A percentile compares a stretch with the other conserved stretches of the same genome.
phyloP scores from a whole-genome alignment of 2,113 vertebrate species.

The Brachionichthys hirsutus region DNA sequence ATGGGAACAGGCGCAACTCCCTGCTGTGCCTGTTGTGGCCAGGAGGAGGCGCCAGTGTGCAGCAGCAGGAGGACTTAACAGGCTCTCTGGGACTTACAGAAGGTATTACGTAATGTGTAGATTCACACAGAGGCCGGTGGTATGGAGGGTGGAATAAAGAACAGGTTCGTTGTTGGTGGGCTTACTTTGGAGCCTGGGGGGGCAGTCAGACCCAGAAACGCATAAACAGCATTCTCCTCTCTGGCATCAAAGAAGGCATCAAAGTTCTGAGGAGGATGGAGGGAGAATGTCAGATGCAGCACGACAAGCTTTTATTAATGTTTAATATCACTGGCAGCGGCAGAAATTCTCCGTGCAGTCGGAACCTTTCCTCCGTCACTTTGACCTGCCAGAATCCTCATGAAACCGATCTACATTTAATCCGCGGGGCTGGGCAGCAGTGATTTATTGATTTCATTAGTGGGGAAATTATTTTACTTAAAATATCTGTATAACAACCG shows the following conservation, averaged over 20 bases:
- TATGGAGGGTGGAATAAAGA: slow-evolving; percentile 3
- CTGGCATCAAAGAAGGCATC: slow-evolving; percentile 94
- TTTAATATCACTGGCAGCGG: too few relatives aligned
- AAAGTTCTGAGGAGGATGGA: slow-evolving; percentile 82
- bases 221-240: slow-evolving; percentile 94
- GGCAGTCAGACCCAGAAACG: slow-evolving; percentile 91
- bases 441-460: too few relatives aligned
- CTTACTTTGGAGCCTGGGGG: slow-evolving; percentile 95
- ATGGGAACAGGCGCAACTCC: slow-evolving; percentile 65
- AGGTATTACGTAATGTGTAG: slow-evolving; percentile 54
- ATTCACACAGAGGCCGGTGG: slow-evolving; percentile 10
- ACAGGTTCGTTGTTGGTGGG: slow-evolving; percentile 11
- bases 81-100: slow-evolving; percentile 35
- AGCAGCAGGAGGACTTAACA: slow-evolving; percentile 9
- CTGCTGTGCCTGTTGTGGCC: slow-evolving; percentile 41
- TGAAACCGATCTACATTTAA: too few relatives aligned
- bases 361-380: too few relatives aligned
- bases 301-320: not conserved
- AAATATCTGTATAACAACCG: too few relatives aligned
- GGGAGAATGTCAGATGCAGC: slow-evolving; percentile 5
- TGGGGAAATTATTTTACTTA: too few relatives aligned
- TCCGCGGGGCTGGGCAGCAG: too few relatives aligned
- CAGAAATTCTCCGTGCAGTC: too few relatives aligned
- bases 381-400: too few relatives aligned
- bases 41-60: slow-evolving; percentile 55